A percentile compares a stretch with the other conserved stretches of the same genome.
These are phyloP conservation scores for Anthopleura xanthogrammica DNA, from an alignment of 92 coral and sea anemone species.

Conservation along the genomic window DNA sequence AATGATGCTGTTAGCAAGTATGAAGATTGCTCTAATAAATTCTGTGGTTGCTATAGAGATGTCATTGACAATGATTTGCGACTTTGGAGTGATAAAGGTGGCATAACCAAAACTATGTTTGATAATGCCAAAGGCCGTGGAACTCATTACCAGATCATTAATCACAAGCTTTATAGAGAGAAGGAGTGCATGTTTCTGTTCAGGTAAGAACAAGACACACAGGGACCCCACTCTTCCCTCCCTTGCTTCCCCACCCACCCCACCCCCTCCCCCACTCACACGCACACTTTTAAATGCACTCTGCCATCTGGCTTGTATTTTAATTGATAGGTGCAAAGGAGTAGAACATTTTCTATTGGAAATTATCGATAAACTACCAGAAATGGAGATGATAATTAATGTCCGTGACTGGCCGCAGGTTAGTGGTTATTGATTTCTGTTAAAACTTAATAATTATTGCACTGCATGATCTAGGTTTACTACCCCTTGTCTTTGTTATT, in stretches of 20 bases:
- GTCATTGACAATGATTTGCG: constrained; percentile 77
- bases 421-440: not conserved
- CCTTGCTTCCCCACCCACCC: no score
- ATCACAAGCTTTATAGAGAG: constrained; percentile 82
- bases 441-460: no score
- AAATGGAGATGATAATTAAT: constrained; percentile 91
- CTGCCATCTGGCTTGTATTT: not conserved
- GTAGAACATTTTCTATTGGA: constrained; percentile 92
- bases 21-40: constrained; percentile 82
- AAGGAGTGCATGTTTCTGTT: constrained; percentile 92
- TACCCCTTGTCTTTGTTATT: no score
- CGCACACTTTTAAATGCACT: not conserved
- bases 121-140: constrained; percentile 67
- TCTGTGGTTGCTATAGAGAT: constrained; percentile 90
- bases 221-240: not conserved
- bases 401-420: constrained; percentile 98
- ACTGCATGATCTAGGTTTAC: no score
- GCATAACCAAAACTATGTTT: constrained; percentile 72
- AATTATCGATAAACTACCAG: constrained; percentile 85
- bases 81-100: constrained; percentile 87
- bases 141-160: constrained; percentile 92
- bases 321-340: constrained; percentile 76
- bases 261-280: no score
- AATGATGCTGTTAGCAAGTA: constrained; percentile 61
- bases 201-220: constrained; percentile 48